Conservation (phyloP, 2,888 invertebrate genomes). For the Caenorhabditis drosophilae region DNA sequence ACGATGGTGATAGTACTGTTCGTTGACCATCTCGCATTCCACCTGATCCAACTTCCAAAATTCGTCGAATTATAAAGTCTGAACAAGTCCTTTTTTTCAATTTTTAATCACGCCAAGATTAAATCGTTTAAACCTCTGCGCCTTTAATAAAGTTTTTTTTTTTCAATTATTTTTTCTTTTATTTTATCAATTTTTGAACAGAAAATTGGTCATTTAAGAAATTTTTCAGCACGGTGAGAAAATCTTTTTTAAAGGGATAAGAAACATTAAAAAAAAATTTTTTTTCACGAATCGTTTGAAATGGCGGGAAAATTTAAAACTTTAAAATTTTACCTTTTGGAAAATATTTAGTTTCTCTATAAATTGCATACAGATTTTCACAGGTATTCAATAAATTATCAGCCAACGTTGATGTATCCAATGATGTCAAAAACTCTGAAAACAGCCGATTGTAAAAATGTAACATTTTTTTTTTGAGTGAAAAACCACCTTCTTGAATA, state of each 20-base stretch:
- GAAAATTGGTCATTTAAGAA: background rate
- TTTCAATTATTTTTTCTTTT: no score
- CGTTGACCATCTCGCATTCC: constrained; percentile 16
- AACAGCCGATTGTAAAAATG: background rate
- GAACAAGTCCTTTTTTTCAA: constrained; percentile 7
- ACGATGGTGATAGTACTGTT: constrained; percentile 15
- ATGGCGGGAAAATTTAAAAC: background rate
- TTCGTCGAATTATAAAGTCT: constrained; percentile 56
- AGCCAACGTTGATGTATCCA: constrained; percentile 14
- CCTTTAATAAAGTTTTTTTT: no score
- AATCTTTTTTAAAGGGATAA: no score
- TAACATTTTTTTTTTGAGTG: background rate
- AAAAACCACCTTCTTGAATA: constrained; percentile 70
- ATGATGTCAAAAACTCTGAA: constrained; percentile 15
- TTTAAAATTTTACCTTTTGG: constrained; percentile 25
- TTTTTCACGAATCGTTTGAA: background rate
- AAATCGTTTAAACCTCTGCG: no score
- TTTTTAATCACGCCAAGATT: background rate
- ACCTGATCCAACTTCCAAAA: constrained; percentile 45
- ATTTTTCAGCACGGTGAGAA: background rate
- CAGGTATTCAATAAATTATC: constrained; percentile 21
- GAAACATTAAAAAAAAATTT: background rate
- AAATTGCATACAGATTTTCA: constrained; percentile 36
- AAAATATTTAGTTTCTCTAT: constrained; percentile 48
- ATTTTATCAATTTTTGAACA: background rate